Evolutionary conservation across 2,888 invertebrate genomes (phyloP), one percentile per base, ranked within the genome.

Genomic region (Parnassius mnemosyne): DNA sequence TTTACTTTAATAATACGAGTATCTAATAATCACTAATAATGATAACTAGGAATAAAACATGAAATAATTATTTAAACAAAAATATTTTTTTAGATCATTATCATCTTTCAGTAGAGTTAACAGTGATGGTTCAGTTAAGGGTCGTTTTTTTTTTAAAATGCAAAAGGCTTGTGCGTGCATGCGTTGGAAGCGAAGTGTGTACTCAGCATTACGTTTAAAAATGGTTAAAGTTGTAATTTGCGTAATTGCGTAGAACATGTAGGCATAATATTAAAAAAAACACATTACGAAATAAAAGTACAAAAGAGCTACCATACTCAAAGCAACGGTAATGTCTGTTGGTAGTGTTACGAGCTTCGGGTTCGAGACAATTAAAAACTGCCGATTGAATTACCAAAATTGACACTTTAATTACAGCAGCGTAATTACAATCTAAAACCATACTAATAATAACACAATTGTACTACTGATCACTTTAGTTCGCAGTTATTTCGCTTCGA

Each of bases 171-270:
- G 57, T 50, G 57, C 57, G 16, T 9, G 50, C 50, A 50, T 50
- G 57, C 57, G 42, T 49, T 57, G 42, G 16, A n/a, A 53, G 16
- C 42, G 12, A 58, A 58, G 25, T 44, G 42, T 42, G 41, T 43
- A 10, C 20, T 52, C 57, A 43, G n/a, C 42, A 43, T 58, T 58
- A 58, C 51, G 25, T 58, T 47, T 51, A 5, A 42, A 42, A 53
- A 20, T 10, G 16, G 9, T 13, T n/a, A n/a, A 52, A 58, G 43
- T 16, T 56, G 56, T 47, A 47, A 56, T 57, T 50, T 51, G 42
- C 43, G 51, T 57, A 57, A 58, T 44, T 58, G 49, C 57, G 49
- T 49, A 3, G 41, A 46, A 47, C 12, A 56, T 47, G 47, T 10
- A 25, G 10, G 3, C n/a, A 11, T 56, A 46, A 55, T 43, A 11